phyloP scores from a whole-genome alignment of 2,797 vertebrate genomes.

The Coregonus suidteri region DNA sequence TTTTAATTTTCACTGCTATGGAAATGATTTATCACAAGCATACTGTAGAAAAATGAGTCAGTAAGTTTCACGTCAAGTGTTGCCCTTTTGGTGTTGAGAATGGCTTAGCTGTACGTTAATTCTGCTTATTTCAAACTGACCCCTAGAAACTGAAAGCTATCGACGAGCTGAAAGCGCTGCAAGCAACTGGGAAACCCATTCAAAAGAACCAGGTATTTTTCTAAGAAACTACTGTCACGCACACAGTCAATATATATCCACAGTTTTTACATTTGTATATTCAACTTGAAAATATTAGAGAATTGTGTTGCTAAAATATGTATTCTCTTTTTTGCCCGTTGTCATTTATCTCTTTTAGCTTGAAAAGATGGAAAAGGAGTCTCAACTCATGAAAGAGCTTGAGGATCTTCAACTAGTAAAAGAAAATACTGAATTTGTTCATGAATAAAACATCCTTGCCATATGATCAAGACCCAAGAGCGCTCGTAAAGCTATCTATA shows the following conservation, averaged over 20 bases:
- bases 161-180: conserved; percentile 92
- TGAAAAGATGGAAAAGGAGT: conserved; percentile 93
- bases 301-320: not conserved
- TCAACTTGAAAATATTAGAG: not conserved
- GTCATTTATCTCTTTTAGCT: conserved; percentile 70
- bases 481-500: not conserved
- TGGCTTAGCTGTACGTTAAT: not conserved
- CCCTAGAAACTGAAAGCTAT: conserved; percentile 94
- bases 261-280: conserved; percentile 6
- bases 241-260: too few relatives aligned
- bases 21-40: not conserved
- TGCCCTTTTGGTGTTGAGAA: not conserved
- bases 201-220: conserved; percentile 90
- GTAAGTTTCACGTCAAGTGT: not conserved
- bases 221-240: not conserved
- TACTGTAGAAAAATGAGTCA: not conserved
- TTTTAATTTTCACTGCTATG: not conserved
- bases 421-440: conserved; percentile 1
- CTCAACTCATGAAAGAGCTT: conserved; percentile 86
- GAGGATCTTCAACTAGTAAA: conserved; percentile 85
- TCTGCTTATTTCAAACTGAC: not conserved
- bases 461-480: not conserved
- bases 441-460: not conserved
- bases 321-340: not conserved
- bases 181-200: conserved; percentile 84